Base-by-base conservation (phyloP, 1,140 invertebrate genomes). In the Solenopsis invicta region DNA sequence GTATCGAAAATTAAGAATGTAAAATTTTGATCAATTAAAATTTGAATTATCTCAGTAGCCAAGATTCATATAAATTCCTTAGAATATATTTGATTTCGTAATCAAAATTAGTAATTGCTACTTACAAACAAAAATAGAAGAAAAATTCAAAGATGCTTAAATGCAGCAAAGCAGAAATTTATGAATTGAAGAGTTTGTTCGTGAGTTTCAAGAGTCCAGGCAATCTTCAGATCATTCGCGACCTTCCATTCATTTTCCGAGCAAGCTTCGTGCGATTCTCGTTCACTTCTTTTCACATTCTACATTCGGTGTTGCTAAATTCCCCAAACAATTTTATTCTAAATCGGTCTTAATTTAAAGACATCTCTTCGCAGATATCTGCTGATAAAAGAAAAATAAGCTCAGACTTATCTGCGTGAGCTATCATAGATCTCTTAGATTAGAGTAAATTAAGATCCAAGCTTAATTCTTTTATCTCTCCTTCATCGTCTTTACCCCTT, bases 181-280 rank as follows among this genome's bases (percentile, higher is more conserved):
- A 48, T 24, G 21, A 74, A 74, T 4, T 9, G 13, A 61, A 74
- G 54, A 61, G 41, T 82, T 74, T 12, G n/a, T 34, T 59, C 18
- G 41, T 71, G 74, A 21, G 8, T 74, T 74, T 82, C 67, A 34
- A 74, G n/a, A 59, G 29, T 34, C 69, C 52, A 61, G 29, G 18
- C 76, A 54, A 74, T 71, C 10, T 45, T 48, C 18, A 76, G 62
- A 80, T 80, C 77, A 61, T 62, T 76, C 78, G 45, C 69, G 81
- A 74, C 21, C 75, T 89, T 87, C 64, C 29, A 69, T 84, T 86
- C 84, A 85, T 84, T 71, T 87, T 78, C 82, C 90, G 92, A 94
- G 92, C 92, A 92, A 94, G 87, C 78, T 89, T 92, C 87, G 90
- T 93, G 92, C 92, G 89, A 93, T 91, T 93, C 92, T 93, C 89